Conservation (phyloP, 2,113 vertebrate species). For the Archilochus colubris region DNA sequence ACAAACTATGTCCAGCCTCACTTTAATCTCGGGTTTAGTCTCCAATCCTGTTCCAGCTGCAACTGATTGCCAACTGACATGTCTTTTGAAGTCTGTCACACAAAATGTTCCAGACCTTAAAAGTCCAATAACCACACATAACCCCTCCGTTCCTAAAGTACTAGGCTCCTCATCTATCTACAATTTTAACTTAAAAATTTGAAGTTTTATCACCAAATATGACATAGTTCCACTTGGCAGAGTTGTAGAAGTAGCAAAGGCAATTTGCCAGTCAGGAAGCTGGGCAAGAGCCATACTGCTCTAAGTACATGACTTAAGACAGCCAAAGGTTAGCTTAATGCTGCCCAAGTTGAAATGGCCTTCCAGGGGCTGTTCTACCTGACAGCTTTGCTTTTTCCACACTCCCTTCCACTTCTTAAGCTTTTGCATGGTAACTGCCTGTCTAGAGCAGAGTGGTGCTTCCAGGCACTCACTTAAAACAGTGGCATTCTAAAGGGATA, state of each 20-base stretch:
- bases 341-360: neutral
- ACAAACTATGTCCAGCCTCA: neutral
- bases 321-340: neutral
- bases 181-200: neutral
- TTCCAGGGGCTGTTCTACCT: neutral
- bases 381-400: neutral
- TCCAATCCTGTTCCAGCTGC: neutral
- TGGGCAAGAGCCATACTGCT: neutral
- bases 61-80: neutral
- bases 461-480: neutral
- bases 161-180: neutral
- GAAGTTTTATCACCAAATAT: neutral
- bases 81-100: neutral
- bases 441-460: neutral
- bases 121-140: conserved; percentile 5
- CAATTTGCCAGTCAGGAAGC: neutral
- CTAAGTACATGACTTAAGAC: neutral
- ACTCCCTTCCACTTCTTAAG: neutral
- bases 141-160: neutral
- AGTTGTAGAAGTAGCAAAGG: neutral
- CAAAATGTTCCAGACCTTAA: conserved; percentile 32
- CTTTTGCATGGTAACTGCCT: neutral
- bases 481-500: neutral
- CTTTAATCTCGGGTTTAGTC: neutral
- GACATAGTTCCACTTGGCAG: neutral